Evolutionary conservation across 2,888 invertebrate species (phyloP).

Genomic region (Agrotis segetum): DNA sequence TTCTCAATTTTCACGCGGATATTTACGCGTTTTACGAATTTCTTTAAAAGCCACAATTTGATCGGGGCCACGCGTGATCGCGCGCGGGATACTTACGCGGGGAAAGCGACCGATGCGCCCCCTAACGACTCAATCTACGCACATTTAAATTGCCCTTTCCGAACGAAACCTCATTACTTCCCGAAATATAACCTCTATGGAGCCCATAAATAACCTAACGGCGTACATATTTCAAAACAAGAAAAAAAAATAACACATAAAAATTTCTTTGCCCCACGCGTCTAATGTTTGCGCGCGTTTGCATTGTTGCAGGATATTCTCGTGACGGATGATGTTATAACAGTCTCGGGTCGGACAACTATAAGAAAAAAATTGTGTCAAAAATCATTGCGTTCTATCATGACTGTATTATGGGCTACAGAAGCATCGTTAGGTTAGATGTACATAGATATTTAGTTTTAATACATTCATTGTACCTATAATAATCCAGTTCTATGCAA

Average conservation of each 20-base stretch:
- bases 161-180: constrained; percentile 91
- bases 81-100: constrained; percentile 65
- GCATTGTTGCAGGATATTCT: constrained; percentile 70
- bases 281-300: constrained; percentile 83
- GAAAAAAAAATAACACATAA: constrained; percentile 89
- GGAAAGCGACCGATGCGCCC: constrained; percentile 79
- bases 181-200: constrained; percentile 90
- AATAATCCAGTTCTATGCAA: too few species aligned
- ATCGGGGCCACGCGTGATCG: constrained; percentile 69
- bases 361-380: too few species aligned
- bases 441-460: too few species aligned
- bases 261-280: constrained; percentile 88
- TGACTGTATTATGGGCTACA: too few species aligned
- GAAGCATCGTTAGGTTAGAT: too few species aligned
- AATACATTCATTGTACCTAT: too few species aligned
- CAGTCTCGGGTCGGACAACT: too few species aligned
- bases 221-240: constrained; percentile 91
- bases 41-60: constrained; percentile 69
- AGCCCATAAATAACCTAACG: constrained; percentile 90
- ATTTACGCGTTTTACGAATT: constrained; percentile 60
- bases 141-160: constrained; percentile 90
- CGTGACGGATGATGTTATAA: constrained; percentile 16
- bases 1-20: constrained; percentile 41
- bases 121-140: constrained; percentile 90
- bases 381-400: too few species aligned